Conservation (phyloP, 2,797 vertebrate genomes). For the Coluber constrictor region DNA sequence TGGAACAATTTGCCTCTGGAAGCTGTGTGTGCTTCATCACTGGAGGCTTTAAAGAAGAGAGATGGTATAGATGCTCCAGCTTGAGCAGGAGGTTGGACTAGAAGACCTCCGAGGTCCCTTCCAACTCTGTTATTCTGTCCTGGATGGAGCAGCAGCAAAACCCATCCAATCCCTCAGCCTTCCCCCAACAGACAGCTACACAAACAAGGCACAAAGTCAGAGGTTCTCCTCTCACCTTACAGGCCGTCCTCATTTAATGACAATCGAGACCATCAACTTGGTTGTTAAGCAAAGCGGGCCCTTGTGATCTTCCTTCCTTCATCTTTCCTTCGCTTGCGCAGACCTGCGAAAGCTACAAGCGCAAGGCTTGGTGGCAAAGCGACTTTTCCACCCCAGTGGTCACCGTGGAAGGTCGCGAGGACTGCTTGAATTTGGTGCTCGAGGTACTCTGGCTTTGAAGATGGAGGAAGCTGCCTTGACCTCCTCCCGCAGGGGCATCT, state of each 20-base stretch:
- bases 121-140: neutral
- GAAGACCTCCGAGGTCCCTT: neutral
- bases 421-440: neutral
- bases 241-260: neutral
- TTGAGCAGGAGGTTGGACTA: neutral
- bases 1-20: too few species aligned
- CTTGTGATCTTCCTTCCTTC: neutral
- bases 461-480: neutral
- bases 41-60: neutral
- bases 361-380: neutral
- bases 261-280: neutral
- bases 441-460: neutral
- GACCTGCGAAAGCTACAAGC: neutral
- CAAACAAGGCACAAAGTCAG: neutral
- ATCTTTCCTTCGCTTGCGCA: neutral
- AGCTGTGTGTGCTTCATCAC: too few species aligned
- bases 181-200: neutral
- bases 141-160: neutral
- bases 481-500: neutral
- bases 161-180: neutral
- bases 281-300: neutral
- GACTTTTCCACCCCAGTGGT: rapidly evolving
- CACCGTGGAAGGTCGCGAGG: neutral
- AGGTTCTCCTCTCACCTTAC: neutral
- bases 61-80: neutral